phyloP scores from a whole-genome alignment of 1,140 invertebrate genomes.

The Phymorhynchus buccinoides region DNA sequence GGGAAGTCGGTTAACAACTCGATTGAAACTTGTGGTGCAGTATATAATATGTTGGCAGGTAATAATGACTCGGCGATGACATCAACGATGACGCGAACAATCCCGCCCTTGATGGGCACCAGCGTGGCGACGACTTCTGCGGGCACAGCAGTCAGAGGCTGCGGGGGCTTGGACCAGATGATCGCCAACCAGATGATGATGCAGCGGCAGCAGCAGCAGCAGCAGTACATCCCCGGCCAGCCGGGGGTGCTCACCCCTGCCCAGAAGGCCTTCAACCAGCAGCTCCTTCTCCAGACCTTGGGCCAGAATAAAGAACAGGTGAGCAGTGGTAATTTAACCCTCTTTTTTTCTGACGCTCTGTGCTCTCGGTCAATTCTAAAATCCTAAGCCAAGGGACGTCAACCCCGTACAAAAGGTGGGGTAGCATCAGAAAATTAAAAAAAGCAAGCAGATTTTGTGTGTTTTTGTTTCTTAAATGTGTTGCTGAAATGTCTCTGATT shows the following conservation, averaged over 20 bases:
- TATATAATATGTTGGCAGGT: neutral
- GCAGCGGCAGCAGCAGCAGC: neutral
- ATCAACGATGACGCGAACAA: no score
- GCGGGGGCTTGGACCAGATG: neutral
- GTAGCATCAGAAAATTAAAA: no score
- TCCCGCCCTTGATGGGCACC: neutral
- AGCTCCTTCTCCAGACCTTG: neutral
- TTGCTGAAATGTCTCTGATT: no score
- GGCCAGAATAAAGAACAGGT: neutral
- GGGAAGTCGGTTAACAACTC: no score
- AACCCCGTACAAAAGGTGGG: no score
- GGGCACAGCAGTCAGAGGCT: neutral
- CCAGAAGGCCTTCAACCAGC: neutral
- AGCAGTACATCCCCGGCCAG: neutral
- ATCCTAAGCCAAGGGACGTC: no score
- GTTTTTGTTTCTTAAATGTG: no score
- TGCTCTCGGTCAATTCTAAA: no score
- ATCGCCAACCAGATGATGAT: neutral
- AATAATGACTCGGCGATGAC: neutral
- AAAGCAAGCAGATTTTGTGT: no score
- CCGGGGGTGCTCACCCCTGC: neutral
- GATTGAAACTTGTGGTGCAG: no score
- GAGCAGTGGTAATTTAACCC: no score
- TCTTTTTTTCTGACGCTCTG: no score
- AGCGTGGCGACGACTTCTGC: neutral